A percentile compares a stretch with the other conserved stretches of the same genome.
These are phyloP conservation scores for Cryptosula pallasiana DNA, from an alignment of 2,888 invertebrate genomes.

Conservation along the genomic window DNA sequence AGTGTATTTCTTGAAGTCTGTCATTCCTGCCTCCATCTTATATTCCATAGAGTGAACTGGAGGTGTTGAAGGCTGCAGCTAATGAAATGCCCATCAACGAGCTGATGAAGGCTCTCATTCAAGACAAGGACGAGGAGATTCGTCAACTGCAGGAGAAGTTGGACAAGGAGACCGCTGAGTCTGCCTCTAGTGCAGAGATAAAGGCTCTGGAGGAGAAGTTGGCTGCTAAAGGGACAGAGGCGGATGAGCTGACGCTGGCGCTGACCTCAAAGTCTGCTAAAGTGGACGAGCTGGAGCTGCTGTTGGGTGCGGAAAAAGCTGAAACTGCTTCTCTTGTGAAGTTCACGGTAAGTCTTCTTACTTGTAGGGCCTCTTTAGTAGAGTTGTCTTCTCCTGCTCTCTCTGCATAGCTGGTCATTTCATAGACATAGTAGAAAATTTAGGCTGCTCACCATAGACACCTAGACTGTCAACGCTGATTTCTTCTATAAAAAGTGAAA, in stretches of 20 bases:
- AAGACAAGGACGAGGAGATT: not conserved
- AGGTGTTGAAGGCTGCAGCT: too few relatives aligned
- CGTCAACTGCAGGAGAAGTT: not conserved
- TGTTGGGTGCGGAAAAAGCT: not conserved
- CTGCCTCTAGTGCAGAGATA: not conserved
- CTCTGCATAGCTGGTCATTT: too few relatives aligned
- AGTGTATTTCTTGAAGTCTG: too few relatives aligned
- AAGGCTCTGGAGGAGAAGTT: not conserved
- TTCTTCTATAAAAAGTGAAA: too few relatives aligned
- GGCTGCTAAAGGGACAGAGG: not conserved
- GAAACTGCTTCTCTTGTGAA: not conserved
- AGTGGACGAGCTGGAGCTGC: slow-evolving; percentile 2
- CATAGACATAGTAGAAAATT: too few relatives aligned
- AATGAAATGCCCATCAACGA: not conserved
- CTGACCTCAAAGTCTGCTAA: slow-evolving; percentile 13
- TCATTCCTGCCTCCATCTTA: too few relatives aligned
- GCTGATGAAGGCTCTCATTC: not conserved
- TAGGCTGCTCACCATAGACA: too few relatives aligned
- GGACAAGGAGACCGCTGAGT: too few relatives aligned
- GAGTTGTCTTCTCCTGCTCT: too few relatives aligned
- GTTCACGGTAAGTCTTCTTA: not conserved
- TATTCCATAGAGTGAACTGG: not conserved
- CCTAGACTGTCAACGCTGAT: too few relatives aligned
- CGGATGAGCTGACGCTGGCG: not conserved
- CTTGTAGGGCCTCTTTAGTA: too few relatives aligned